Conservation (phyloP, 2,797 vertebrate species). For the Hoplostethus mediterraneus region DNA sequence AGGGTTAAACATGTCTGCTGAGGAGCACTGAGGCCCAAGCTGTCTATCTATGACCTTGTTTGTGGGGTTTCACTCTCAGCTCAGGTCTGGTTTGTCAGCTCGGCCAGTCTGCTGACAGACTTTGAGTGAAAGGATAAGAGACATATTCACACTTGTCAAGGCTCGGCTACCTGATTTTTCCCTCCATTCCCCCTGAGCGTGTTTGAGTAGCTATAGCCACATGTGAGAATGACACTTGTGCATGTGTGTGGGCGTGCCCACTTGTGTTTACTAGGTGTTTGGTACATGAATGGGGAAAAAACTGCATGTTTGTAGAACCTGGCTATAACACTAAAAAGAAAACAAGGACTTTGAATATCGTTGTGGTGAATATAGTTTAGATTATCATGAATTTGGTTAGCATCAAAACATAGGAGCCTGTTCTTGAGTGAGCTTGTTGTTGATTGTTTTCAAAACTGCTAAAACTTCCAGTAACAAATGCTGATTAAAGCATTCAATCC, state of each 20-base stretch:
- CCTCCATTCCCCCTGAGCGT: conserved; percentile 54
- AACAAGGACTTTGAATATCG: not conserved
- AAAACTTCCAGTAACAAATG: conserved; percentile 4
- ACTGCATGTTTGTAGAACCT: conserved; percentile 17
- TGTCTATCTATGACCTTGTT: conserved; percentile 75
- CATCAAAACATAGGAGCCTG: conserved; percentile 1
- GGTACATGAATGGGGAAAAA: conserved; percentile 11
- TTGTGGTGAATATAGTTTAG: not conserved
- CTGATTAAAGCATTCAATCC: not conserved
- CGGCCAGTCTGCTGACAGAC: conserved; percentile 79
- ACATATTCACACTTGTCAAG: conserved; percentile 83
- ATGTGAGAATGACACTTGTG: conserved; percentile 23
- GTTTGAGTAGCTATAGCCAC: conserved; percentile 51
- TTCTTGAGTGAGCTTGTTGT: not conserved
- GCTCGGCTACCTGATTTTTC: conserved; percentile 73
- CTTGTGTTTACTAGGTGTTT: conserved; percentile 12
- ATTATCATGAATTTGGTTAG: not conserved
- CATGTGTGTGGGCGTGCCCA: conserved; percentile 6
- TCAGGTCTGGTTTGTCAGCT: conserved; percentile 80
- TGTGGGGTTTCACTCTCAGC: conserved; percentile 73
- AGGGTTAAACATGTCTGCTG: conserved; percentile 63
- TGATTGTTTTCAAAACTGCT: not conserved
- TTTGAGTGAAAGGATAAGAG: conserved; percentile 81
- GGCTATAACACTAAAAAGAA: not conserved
- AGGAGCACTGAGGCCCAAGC: conserved; percentile 61